Percentiles rank a stretch among this genome's conserved stretches.
phyloP scores from a whole-genome alignment of 2,888 invertebrate species.

The Eristalis arbustorum region DNA sequence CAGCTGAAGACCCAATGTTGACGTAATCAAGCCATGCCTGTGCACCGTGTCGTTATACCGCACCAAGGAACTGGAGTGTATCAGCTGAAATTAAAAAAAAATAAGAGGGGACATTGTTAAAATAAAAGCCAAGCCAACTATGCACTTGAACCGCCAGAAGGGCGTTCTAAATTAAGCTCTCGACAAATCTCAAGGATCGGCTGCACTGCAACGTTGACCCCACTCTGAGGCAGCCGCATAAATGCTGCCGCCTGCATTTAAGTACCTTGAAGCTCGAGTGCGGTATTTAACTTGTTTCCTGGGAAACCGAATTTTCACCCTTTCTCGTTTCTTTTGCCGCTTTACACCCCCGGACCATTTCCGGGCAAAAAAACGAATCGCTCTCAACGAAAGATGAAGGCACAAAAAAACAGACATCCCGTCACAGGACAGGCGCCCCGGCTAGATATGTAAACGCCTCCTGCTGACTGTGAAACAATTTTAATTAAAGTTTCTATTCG shows the following conservation, averaged over 20 bases:
- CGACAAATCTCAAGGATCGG: constrained; percentile 7
- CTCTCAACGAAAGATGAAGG: background rate
- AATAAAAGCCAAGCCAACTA: constrained; percentile 24
- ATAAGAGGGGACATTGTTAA: constrained; percentile 3
- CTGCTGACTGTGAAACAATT: constrained; percentile 28
- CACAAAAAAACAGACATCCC: background rate
- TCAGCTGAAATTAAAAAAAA: constrained; percentile 79
- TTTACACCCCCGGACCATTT: background rate
- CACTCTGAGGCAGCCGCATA: background rate
- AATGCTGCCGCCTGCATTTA: constrained; percentile 6
- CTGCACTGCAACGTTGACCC: background rate
- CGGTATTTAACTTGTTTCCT: constrained; percentile 35
- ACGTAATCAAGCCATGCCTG: constrained; percentile 83
- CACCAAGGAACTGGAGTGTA: constrained; percentile 81
- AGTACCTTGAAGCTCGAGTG: constrained; percentile 8
- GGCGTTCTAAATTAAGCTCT: background rate
- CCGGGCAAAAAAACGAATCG: background rate
- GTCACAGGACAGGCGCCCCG: background rate
- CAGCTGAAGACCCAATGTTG: constrained; percentile 82
- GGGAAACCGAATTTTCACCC: constrained; percentile 29
- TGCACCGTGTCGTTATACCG: constrained; percentile 82
- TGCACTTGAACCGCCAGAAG: background rate
- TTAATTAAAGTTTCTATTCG: constrained; percentile 40
- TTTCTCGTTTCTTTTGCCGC: background rate
- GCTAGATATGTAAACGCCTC: constrained; percentile 16